Base-by-base conservation (phyloP, 2,113 vertebrate species). In the Halichoerus grypus region DNA sequence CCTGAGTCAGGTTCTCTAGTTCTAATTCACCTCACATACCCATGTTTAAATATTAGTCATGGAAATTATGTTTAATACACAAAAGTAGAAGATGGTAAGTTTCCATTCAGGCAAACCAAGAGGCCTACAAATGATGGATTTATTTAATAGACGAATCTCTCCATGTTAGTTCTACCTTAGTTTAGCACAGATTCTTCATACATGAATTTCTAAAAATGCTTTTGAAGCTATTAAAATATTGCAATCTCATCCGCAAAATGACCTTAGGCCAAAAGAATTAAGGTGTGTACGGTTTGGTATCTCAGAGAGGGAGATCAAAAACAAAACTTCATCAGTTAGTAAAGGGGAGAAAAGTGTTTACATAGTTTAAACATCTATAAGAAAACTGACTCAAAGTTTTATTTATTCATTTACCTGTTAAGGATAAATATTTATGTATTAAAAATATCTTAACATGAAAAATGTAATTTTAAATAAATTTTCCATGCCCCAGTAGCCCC, bases 391-490 rank as follows among this genome's bases (percentile, higher is more conserved):
- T 74, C 24, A n/a, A 81, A 31, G 49, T 88, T 92, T 71, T 83
- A 42, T 77, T 92, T 13, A 53, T 71, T 86, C 55, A 26, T 71
- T 88, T 69, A 83, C 53, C 85, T 81, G 15, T 86, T 72, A 51
- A 67, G 26, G 59, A 65, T 61, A 74, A 74, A 36, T 77, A 57
- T 65, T 71, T 83, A 69, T 92, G n/a, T 77, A 79, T 94, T 88
- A 95, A 95, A 49, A 57, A 31, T 55, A 36, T 31, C 5, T 33
- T n/a, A 81, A 51, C 6, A 67, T 7, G 28, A 36, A 46, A 33
- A 57, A 84, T 80, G 12, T 26, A 61, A 74, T 84, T 96, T 71
- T 55, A 69, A 97, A 88, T 67, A 28, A 49, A 39, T 39, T 95
- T 91, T 6, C 9, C 19, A 19, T 86, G 33, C 21, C 33, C 28